phyloP scores from a whole-genome alignment of 23 tunicate genomes.

The Trididemnum miniatum region DNA sequence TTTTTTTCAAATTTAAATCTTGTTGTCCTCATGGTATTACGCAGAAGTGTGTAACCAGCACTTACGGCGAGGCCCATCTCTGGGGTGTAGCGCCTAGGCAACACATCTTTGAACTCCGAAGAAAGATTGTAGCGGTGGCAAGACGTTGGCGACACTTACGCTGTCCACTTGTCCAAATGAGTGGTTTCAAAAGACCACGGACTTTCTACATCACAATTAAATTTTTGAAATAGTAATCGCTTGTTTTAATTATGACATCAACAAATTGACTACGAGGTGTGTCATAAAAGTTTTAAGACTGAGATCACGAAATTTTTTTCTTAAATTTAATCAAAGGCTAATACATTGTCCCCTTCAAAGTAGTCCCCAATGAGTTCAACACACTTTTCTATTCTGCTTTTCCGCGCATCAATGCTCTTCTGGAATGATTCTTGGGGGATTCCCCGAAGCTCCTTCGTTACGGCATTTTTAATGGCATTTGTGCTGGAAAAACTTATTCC shows the following conservation, averaged over 20 bases:
- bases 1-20: too few relatives aligned
- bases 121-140: background rate
- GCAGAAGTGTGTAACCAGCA: background rate
- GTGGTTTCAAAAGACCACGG: too few relatives aligned
- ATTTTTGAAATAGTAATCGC: too few relatives aligned
- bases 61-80: background rate
- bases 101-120: background rate
- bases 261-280: too few relatives aligned
- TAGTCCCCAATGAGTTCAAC: background rate
- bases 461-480: background rate
- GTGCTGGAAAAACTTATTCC: slow-evolving; percentile 1
- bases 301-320: too few relatives aligned
- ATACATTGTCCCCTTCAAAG: slow-evolving; percentile 27
- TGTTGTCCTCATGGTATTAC: background rate
- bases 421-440: slow-evolving; percentile 20
- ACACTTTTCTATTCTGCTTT: slow-evolving; percentile 12
- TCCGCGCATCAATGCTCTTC: slow-evolving; percentile 6
- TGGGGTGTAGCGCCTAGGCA: background rate
- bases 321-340: too few relatives aligned
- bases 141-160: background rate
- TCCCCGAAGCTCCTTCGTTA: slow-evolving; percentile 19
- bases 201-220: too few relatives aligned
- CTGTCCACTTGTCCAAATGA: too few relatives aligned
- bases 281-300: too few relatives aligned
- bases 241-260: too few relatives aligned